Conservation (phyloP, 2,888 invertebrate genomes). For the Odontothrips loti region DNA sequence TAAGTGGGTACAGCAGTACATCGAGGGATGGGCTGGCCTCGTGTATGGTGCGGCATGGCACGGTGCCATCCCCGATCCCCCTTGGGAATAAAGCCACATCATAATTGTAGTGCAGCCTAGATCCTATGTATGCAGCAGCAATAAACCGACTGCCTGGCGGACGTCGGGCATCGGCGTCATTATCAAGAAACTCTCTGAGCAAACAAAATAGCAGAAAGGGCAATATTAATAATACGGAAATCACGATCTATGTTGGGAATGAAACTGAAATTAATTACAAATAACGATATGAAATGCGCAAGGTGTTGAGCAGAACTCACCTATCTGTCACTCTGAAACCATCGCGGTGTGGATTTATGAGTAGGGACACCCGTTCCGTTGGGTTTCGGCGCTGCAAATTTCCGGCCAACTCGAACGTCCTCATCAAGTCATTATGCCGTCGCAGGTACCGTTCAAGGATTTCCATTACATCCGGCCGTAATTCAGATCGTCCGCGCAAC, state of each 20-base stretch:
- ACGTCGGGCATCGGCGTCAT: not conserved
- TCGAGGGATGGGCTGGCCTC: not conserved
- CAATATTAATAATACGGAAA: too few relatives aligned
- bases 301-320: not conserved
- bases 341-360: too few relatives aligned
- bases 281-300: too few relatives aligned
- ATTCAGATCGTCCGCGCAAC: too few relatives aligned
- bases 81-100: not conserved
- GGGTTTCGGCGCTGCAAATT: not conserved
- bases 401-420: not conserved
- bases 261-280: too few relatives aligned
- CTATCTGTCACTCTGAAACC: not conserved
- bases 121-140: not conserved
- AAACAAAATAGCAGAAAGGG: not conserved
- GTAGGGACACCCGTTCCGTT: not conserved
- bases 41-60: not conserved
- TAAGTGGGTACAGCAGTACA: not conserved
- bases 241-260: too few relatives aligned
- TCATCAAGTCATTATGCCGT: not conserved
- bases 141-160: not conserved
- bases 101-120: too few relatives aligned
- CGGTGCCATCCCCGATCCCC: not conserved
- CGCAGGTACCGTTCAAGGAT: not conserved
- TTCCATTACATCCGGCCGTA: too few relatives aligned
- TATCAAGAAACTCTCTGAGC: not conserved